These are phyloP conservation scores for Oreochromis spilurus DNA, from an alignment of 2,113 vertebrate species.

Conservation along the genomic window DNA sequence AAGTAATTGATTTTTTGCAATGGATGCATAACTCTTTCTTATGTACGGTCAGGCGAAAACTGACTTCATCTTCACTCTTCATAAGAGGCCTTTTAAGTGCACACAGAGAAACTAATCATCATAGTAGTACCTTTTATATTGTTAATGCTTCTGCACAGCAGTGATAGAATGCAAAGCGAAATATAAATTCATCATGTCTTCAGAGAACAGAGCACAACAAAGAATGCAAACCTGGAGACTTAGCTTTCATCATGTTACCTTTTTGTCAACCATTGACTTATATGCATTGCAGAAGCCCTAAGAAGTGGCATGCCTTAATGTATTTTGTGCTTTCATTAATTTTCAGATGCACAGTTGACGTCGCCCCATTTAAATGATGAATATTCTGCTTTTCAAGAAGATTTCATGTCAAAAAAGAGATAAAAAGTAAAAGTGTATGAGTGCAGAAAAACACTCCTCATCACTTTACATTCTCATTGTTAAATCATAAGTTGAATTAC, in stretches of 20 bases:
- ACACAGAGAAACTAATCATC: constrained; percentile 25
- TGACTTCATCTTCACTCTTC: constrained; percentile 20
- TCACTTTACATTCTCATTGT: background rate
- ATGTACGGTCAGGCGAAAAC: constrained; percentile 17
- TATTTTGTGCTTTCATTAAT: background rate
- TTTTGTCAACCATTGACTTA: background rate
- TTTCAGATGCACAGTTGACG: background rate
- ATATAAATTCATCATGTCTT: background rate
- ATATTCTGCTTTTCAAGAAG: background rate
- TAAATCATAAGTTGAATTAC: background rate
- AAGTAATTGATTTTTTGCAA: constrained; percentile 41
- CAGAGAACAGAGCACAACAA: background rate
- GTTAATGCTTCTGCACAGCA: constrained; percentile 10
- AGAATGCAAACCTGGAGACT: background rate
- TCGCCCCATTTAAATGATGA: background rate
- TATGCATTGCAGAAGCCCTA: background rate
- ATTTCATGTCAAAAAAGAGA: background rate
- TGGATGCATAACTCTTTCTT: constrained; percentile 26
- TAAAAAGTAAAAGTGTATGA: background rate
- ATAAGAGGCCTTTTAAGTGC: constrained; percentile 16
- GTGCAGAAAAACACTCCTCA: background rate
- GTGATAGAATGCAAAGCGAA: background rate
- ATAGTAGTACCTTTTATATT: constrained; percentile 7
- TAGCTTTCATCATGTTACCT: background rate
- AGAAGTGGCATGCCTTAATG: background rate